A percentile compares a stretch with the other conserved stretches of the same genome.
Conservation (phyloP, 2,888 invertebrate genomes). For the Ectemnius lituratus region DNA sequence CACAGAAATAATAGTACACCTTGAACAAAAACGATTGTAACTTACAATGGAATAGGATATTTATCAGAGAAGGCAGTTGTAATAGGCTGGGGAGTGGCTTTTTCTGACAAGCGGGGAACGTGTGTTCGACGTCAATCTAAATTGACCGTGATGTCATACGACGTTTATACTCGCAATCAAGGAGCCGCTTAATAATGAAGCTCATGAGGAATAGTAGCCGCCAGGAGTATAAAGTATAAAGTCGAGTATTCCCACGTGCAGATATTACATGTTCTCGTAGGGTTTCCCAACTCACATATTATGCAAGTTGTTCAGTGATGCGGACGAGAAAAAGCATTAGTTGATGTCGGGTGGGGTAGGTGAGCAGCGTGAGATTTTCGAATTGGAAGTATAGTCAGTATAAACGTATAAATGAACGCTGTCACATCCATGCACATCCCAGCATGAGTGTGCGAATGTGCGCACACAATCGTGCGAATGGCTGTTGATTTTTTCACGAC, state of each 20-base stretch:
- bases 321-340: too few relatives aligned
- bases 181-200: conserved; percentile 42
- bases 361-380: too few relatives aligned
- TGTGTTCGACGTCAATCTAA: conserved; percentile 40
- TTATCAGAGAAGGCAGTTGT: too few relatives aligned
- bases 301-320: conserved; percentile 27
- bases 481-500: conserved; percentile 44
- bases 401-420: too few relatives aligned
- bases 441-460: conserved; percentile 38
- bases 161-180: conserved; percentile 32
- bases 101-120: conserved; percentile 4
- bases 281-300: conserved; percentile 4
- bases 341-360: neutral
- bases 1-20: too few relatives aligned
- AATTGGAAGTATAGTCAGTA: too few relatives aligned
- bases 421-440: neutral
- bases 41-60: too few relatives aligned
- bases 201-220: conserved; percentile 64
- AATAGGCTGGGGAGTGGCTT: neutral
- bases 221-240: conserved; percentile 53
- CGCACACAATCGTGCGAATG: conserved; percentile 25
- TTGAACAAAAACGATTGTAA: neutral
- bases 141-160: conserved; percentile 58
- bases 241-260: conserved; percentile 56
- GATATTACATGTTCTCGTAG: conserved; percentile 35